Evolutionary conservation across 2,797 vertebrate genomes (phyloP).

Genomic region (Poeciliopsis presidionis): DNA sequence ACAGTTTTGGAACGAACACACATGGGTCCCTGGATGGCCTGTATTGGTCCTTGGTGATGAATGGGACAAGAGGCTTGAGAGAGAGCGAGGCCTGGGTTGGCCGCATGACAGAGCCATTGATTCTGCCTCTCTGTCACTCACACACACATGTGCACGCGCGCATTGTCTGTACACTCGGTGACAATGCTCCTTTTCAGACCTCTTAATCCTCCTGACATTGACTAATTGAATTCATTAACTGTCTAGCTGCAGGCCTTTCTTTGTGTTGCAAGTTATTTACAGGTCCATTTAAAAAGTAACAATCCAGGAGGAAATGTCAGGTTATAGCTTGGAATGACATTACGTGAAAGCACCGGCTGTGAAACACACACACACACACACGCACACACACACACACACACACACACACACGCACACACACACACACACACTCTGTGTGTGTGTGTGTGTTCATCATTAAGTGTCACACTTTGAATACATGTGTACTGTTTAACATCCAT

Average conservation of each 20-base stretch:
- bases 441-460: constrained; percentile 12
- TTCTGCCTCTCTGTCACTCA: constrained; percentile 35
- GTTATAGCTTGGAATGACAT: constrained; percentile 49
- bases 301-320: constrained; percentile 70
- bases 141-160: constrained; percentile 16
- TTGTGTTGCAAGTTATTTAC: constrained; percentile 69
- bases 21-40: constrained; percentile 2
- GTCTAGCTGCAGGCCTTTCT: constrained; percentile 34
- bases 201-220: constrained; percentile 62
- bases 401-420: too few relatives aligned
- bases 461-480: constrained; percentile 46
- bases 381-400: too few relatives aligned
- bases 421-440: too few relatives aligned
- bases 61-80: constrained; percentile 38
- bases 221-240: constrained; percentile 78
- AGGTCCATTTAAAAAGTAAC: constrained; percentile 63
- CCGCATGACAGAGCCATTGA: constrained; percentile 64
- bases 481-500: constrained; percentile 46
- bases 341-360: constrained; percentile 18
- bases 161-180: constrained; percentile 47
- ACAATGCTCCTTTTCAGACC: constrained; percentile 69
- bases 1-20: constrained; percentile 15
- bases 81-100: constrained; percentile 37
- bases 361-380: too few relatives aligned
- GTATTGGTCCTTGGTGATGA: constrained; percentile 48